Base-by-base conservation (phyloP, 2,797 vertebrate genomes). In the Arnoldichthys spilopterus region DNA sequence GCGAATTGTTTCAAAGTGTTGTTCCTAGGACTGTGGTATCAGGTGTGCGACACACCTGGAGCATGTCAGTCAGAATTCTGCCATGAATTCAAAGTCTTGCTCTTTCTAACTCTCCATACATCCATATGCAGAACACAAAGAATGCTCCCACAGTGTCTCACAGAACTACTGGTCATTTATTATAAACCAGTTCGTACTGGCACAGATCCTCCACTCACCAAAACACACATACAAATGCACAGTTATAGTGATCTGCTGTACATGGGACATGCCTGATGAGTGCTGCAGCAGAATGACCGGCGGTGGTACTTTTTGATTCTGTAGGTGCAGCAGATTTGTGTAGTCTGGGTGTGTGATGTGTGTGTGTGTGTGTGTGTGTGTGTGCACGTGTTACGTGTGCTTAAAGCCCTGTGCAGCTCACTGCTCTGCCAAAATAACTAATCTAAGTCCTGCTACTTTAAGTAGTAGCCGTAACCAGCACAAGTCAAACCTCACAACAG, bases 101-200 rank as follows among this genome's bases (percentile, higher is more conserved):
- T 89, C 83, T 86, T 83, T 84, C 43, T 62, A 56, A 24, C 84
- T 24, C 47, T 85, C 89, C 89, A 89, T 87, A 88, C 86, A 91
- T 89, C 85, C 89, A 64, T 20, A 63, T 62, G 56, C 56, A 63
- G 84, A 82, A 86, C 79, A 87, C 85, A 76, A 72, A 82, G 81
- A 82, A 86, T 53, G 77, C 20, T 37, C 76, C 74, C 64, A 80
- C 30, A 15, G 37, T 26, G 56, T 53, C 28, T 24, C 49, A 18
- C 7, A 49, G 40, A 30, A 16, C n/a, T n/a, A n/a, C n/a, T n/a
- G 26, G 45, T 61, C 1, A 86, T 77, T 80, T 81, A 83, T 76
- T 72, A 78, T 12, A 78, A n/a, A 78, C 43, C 43, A 80, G 63
- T 59, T 56, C 72, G 61, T 67, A 59, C 53, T 64, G 47, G 74